Evolutionary conservation across 2,113 vertebrate genomes (phyloP), one percentile per base, ranked within the genome.

Genomic region (Gnathochromis pfefferi): DNA sequence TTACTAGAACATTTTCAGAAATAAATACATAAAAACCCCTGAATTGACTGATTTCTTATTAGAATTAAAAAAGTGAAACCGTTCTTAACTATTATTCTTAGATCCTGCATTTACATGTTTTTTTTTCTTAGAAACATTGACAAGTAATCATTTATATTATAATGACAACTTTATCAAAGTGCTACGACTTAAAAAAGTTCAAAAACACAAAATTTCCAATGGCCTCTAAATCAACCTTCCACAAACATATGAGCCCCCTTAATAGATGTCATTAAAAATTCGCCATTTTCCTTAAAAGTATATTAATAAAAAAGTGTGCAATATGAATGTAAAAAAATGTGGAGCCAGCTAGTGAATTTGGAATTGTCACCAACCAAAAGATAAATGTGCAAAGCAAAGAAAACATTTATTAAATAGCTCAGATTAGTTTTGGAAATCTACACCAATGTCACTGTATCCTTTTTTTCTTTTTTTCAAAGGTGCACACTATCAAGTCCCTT

Each of bases 361-460:
- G 81, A 88, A 87, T 11, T 80, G 17, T 73, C 84, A 88, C 75
- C 26, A 85, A 63, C 85, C 95, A 91, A 95, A 93, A 95, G 93
- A 96, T 95, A 91, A 83, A 95, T 96, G 97, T 98, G 96, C 97
- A 98, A 98, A 97, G 92, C 95, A 95, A 93, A 92, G 83, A 93
- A 80, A 60, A 88, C 26, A 95, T 87, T 83, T 86, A 91, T 92
- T 91, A 89, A 94, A 94, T 88, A 86, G 81, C 70, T 91, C 58
- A 17, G 81, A 83, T 96, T 95, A 35, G 89, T 90, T 92, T 96
- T 94, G 92, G 91, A 94, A 96, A 96, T 82, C 92, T 93, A 83
- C 78, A 85, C 78, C 92, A 95, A 95, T 95, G 55, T 31, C 7
- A 47, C 55, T 81, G 68, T 60, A 84, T 88, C 28, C 28, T 3